A percentile compares a stretch with the other conserved stretches of the same genome.
These are phyloP conservation scores for Sapayoa aenigma DNA, from an alignment of 2,113 vertebrate genomes.

Conservation along the genomic window DNA sequence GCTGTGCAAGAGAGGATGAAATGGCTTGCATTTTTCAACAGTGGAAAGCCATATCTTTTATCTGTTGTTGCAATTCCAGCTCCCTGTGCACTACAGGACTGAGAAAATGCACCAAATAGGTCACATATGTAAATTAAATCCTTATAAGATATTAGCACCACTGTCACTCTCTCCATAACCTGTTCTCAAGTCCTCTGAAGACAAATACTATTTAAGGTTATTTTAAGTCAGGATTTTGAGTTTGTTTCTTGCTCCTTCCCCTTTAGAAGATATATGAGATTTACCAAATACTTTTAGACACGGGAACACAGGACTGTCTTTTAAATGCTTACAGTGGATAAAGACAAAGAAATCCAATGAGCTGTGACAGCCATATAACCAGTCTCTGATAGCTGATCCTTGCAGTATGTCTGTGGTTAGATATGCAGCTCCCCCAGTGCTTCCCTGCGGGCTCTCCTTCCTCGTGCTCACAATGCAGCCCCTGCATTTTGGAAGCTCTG, in stretches of 20 bases:
- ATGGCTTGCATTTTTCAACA: background rate
- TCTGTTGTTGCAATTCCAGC: conserved; percentile 7
- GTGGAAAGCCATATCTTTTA: background rate
- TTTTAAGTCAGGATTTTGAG: background rate
- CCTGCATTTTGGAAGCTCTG: background rate
- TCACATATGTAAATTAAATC: conserved; percentile 19
- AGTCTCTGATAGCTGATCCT: conserved; percentile 16
- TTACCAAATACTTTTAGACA: background rate
- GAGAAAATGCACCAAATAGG: conserved; percentile 5
- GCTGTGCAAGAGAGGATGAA: background rate
- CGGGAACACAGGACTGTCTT: background rate
- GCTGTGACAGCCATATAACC: conserved; percentile 33
- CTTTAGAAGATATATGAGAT: conserved; percentile 2
- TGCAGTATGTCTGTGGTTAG: conserved; percentile 38
- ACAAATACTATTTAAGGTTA: background rate
- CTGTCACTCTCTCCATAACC: background rate
- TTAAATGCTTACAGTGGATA: conserved; percentile 32
- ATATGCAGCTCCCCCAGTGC: background rate
- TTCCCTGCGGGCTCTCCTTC: background rate
- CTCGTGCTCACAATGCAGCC: background rate
- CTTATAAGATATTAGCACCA: background rate
- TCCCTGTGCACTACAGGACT: background rate
- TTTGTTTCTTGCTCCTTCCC: background rate
- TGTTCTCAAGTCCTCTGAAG: background rate
- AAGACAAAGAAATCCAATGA: conserved; percentile 36